Conservation (phyloP, 2,113 vertebrate genomes). For the Athene cunicularia region DNA sequence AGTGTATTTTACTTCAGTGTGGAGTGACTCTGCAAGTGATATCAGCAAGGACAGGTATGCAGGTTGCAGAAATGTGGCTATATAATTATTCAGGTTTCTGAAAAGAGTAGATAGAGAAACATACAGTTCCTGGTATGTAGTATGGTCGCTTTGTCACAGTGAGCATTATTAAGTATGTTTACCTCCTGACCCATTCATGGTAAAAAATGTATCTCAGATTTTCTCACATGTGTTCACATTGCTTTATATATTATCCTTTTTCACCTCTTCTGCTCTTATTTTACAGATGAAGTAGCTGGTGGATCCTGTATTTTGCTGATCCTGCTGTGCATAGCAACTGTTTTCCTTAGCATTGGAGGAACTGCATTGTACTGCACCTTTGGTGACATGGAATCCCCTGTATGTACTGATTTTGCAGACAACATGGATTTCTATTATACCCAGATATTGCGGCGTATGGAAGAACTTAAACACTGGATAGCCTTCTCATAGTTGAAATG, state of each 20-base stretch:
- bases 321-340: conserved; percentile 89
- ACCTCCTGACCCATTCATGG: background rate
- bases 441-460: conserved; percentile 77
- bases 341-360: conserved; percentile 92
- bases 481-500: conserved; percentile 79
- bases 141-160: background rate
- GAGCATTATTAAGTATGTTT: background rate
- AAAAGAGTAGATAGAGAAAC: background rate
- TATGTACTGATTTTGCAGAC: conserved; percentile 90
- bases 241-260: background rate
- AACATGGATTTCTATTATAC: conserved; percentile 90
- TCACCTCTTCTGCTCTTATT: conserved; percentile 11
- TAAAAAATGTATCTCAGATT: background rate
- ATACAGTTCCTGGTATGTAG: background rate
- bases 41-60: background rate
- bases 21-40: background rate
- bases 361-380: conserved; percentile 93
- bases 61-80: background rate
- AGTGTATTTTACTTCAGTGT: background rate
- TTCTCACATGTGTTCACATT: background rate
- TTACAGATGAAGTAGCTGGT: conserved; percentile 87
- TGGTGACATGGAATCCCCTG: conserved; percentile 85
- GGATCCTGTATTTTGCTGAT: conserved; percentile 91
- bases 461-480: conserved; percentile 85
- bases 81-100: background rate